Conservation (phyloP, 2,113 vertebrate genomes). For the Brevimyrus niger region DNA sequence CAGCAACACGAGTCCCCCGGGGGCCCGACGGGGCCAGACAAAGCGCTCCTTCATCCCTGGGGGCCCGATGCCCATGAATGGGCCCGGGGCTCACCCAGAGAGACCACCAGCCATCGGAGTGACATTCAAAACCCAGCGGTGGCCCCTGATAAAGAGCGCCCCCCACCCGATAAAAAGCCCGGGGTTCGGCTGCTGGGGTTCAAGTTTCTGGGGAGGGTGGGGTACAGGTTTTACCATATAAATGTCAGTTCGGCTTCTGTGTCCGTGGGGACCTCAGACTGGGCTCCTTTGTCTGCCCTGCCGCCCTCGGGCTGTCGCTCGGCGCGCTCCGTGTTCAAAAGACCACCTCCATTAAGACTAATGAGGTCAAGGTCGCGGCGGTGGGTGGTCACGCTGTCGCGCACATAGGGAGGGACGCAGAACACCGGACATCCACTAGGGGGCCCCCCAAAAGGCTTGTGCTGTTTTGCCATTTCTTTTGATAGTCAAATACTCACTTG, state of each 20-base stretch:
- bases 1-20: neutral
- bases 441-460: neutral
- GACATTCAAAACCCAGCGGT: slow-evolving; percentile 20
- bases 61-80: neutral
- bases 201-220: slow-evolving; percentile 6
- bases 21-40: neutral
- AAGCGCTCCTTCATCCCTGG: slow-evolving; percentile 11
- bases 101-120: neutral
- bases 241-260: neutral
- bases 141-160: neutral
- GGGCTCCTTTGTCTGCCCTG: slow-evolving; percentile 18
- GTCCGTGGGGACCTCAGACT: slow-evolving; percentile 1
- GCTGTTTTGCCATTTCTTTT: neutral
- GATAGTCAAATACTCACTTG: neutral
- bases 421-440: neutral
- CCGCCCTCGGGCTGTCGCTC: slow-evolving; percentile 15
- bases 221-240: slow-evolving; percentile 17
- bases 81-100: neutral
- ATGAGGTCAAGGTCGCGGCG: slow-evolving; percentile 24
- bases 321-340: slow-evolving; percentile 9
- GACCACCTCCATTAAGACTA: slow-evolving; percentile 25
- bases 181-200: neutral
- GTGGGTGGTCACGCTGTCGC: slow-evolving; percentile 23
- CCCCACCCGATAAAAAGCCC: neutral
- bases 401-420: neutral